These are phyloP conservation scores for Euthynnus affinis DNA, from an alignment of 2,797 vertebrate genomes.

Conservation along the genomic window DNA sequence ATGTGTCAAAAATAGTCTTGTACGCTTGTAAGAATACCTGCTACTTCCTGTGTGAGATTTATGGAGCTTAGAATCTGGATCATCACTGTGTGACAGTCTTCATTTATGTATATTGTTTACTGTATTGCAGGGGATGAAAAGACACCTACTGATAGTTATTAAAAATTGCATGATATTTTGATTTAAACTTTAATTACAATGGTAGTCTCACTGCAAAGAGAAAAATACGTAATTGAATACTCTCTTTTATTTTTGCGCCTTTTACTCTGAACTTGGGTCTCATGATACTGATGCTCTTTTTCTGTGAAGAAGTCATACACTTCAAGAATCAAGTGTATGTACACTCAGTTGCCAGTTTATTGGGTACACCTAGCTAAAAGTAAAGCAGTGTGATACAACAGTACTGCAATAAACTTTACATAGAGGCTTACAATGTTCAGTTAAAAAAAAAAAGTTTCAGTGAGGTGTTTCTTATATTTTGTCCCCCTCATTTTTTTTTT, in stretches of 20 bases:
- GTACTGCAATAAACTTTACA: neutral
- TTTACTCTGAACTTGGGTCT: slow-evolving; percentile 8
- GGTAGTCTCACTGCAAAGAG: neutral
- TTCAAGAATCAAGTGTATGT: neutral
- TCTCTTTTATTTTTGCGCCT: slow-evolving; percentile 5
- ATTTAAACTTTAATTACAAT: slow-evolving; percentile 35
- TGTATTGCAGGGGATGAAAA: slow-evolving; percentile 34
- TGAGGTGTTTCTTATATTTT: neutral
- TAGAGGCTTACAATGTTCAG: neutral
- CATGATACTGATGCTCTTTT: slow-evolving; percentile 2
- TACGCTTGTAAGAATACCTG: slow-evolving; percentile 54
- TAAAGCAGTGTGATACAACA: neutral
- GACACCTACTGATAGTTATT: slow-evolving; percentile 25
- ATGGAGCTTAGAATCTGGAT: slow-evolving; percentile 55
- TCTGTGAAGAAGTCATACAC: slow-evolving; percentile 4
- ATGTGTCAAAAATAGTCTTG: slow-evolving; percentile 60
- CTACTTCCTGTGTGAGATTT: slow-evolving; percentile 65
- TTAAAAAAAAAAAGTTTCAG: neutral
- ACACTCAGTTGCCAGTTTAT: slow-evolving; percentile 22
- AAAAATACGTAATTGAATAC: neutral
- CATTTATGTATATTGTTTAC: slow-evolving; percentile 45
- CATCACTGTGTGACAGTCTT: slow-evolving; percentile 47
- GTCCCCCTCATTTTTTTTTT: neutral
- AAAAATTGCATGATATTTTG: slow-evolving; percentile 34
- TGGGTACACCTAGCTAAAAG: neutral